Evolutionary conservation across 2,797 vertebrate genomes (phyloP), one percentile per base, ranked within the genome.

Genomic region (Ciconia nigra): DNA sequence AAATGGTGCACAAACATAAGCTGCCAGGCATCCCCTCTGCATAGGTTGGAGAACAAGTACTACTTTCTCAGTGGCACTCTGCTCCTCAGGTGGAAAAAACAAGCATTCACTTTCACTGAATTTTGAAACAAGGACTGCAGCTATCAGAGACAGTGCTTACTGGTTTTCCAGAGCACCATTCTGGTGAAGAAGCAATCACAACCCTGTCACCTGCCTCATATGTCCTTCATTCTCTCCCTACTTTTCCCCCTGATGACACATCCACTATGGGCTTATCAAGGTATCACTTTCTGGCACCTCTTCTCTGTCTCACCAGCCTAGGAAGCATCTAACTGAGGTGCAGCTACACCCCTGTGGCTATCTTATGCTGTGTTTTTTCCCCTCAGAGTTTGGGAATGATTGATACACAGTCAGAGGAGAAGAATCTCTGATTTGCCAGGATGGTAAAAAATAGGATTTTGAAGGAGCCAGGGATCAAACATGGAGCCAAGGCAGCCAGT

Each of bases 191-290:
- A 84, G 16, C 11, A 55, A 15, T 16, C 26, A 55, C 21, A 90
- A 37, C 4, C 6, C 4, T 17, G 31, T 13, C 25, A 62, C 35
- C 31, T 78, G 14, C 35, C 55, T 70, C 13, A 33, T 8, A 6
- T 1, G 1, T 44, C 19, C 25, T 61, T 86, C 14, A 21, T 19
- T 39, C 15, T 47, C 33, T 57, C 46, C 19, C 11, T 58, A 0
- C 5, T 46, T 89, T 58, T 39, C 5, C 5, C 7, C 20, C 26
- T 41, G 7, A 41, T 46, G 26, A 31, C 57, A 20, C n/a, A 61
- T 35, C 5, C 17, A 17, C 16, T 41, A 14, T 2, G 10, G 15
- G 4, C 7, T 42, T 54, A 59, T 17, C 21, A 54, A 91, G 5
- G 8, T 19, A 54, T 3, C 24, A 7, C 7, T 29, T 62, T 46